A percentile compares a stretch with the other conserved stretches of the same genome.
phyloP scores from a whole-genome alignment of 64 coral and sea anemone genomes.

The Pocillopora verrucosa region DNA sequence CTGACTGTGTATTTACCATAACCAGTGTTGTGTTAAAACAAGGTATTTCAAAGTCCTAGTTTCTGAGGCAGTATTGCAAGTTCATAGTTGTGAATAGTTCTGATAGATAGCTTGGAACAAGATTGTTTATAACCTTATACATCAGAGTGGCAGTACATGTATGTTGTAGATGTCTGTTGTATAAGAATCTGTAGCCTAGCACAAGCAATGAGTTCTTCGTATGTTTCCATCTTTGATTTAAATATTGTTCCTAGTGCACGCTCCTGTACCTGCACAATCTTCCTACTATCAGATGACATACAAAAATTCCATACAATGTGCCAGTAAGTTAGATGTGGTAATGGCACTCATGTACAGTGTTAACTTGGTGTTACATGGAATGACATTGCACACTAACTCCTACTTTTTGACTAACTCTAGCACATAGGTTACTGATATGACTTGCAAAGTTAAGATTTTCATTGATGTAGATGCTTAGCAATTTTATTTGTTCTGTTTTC shows the following conservation, averaged over 20 bases:
- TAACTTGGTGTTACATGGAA: constrained; percentile 16
- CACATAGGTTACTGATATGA: too few species aligned
- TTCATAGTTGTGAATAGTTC: not conserved
- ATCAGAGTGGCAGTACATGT: constrained; percentile 36
- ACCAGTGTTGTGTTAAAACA: constrained; percentile 14
- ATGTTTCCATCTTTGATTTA: constrained; percentile 30
- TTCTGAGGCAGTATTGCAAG: constrained; percentile 4
- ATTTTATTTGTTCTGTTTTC: not conserved
- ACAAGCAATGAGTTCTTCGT: constrained; percentile 1
- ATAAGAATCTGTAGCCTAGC: constrained; percentile 21
- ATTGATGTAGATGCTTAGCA: too few species aligned
- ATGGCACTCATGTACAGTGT: constrained; percentile 15
- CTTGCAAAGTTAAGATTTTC: too few species aligned
- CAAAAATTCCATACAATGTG: not conserved
- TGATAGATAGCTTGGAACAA: constrained; percentile 6
- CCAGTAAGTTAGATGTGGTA: constrained; percentile 48
- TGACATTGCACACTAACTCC: not conserved
- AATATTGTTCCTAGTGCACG: constrained; percentile 40
- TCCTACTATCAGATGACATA: constrained; percentile 11
- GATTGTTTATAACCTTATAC: constrained; percentile 47
- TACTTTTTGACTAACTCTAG: constrained; percentile 25
- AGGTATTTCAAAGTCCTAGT: constrained; percentile 27
- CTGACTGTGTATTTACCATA: constrained; percentile 23
- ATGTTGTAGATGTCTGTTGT: constrained; percentile 16
- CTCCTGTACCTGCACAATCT: constrained; percentile 46